These are phyloP conservation scores for Luperina nickerlii DNA, from an alignment of 2,888 invertebrate genomes.

Conservation along the genomic window DNA sequence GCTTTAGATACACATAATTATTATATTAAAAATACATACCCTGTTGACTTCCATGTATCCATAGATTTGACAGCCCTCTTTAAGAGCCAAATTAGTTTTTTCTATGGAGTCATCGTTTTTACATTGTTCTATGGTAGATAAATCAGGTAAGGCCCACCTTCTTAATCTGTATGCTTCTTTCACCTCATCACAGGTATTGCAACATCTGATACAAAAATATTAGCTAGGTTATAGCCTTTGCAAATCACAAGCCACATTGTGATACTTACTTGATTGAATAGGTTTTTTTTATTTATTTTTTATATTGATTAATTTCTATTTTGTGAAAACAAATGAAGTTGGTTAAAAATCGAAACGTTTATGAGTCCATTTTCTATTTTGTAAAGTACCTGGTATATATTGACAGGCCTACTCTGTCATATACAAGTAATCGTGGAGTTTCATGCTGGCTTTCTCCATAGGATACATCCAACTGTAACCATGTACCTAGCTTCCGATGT, in stretches of 20 bases:
- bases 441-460: background rate
- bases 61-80: slow-evolving; percentile 98
- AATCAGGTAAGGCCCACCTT: slow-evolving; percentile 96
- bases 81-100: slow-evolving; percentile 94
- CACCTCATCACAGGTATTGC: slow-evolving; percentile 99
- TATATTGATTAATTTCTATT: background rate
- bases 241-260: background rate
- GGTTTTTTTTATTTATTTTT: background rate
- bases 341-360: background rate
- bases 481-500: background rate
- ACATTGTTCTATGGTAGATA: slow-evolving; percentile 97
- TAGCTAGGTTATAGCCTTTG: background rate
- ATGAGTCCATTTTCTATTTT: background rate
- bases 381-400: background rate
- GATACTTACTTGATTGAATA: background rate
- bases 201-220: slow-evolving; percentile 92
- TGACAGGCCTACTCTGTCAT: background rate
- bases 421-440: background rate
- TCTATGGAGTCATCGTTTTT: slow-evolving; percentile 94
- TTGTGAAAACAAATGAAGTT: background rate
- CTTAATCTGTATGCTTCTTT: slow-evolving; percentile 96
- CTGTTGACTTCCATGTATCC: slow-evolving; percentile 98
- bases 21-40: slow-evolving; percentile 84
- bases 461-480: background rate
- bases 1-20: background rate